phyloP scores from a whole-genome alignment of 2,113 vertebrate species.

The Cricetomys ansorgei region DNA sequence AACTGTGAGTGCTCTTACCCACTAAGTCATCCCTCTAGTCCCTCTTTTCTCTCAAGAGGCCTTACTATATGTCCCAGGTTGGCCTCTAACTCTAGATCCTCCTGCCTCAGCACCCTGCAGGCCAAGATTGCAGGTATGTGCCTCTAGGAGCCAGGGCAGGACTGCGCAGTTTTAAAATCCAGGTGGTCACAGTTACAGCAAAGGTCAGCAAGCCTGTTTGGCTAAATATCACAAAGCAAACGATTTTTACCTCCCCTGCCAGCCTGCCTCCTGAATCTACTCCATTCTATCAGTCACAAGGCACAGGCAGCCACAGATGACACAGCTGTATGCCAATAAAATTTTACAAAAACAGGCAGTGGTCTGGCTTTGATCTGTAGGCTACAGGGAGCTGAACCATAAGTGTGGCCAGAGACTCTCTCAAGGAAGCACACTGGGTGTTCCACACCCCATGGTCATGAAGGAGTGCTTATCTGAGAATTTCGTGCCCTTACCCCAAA shows the following conservation, averaged over 20 bases:
- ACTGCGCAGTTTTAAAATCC: neutral
- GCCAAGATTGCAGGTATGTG: neutral
- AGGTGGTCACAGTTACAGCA: neutral
- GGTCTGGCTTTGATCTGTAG: neutral
- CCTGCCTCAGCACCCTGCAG: neutral
- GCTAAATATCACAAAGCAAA: neutral
- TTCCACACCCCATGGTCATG: accelerated
- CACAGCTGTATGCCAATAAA: neutral
- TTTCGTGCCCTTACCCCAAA: neutral
- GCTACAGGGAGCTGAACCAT: no score
- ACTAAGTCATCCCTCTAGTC: neutral
- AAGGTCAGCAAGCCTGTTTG: neutral
- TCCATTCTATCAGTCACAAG: neutral
- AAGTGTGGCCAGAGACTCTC: neutral
- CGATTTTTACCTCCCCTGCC: neutral
- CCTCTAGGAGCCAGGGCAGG: neutral
- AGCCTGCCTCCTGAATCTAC: no score
- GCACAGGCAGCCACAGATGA: accelerated
- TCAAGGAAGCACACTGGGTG: neutral
- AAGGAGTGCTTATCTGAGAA: neutral
- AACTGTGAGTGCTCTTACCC: neutral
- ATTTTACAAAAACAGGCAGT: no score
- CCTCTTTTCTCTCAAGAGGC: neutral
- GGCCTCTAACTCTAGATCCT: neutral
- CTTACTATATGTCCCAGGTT: neutral